Percentiles rank a stretch among this genome's conserved stretches.
Evolutionary conservation across 2,113 vertebrate genomes (phyloP).

Genomic region (Stegostoma tigrinum): DNA sequence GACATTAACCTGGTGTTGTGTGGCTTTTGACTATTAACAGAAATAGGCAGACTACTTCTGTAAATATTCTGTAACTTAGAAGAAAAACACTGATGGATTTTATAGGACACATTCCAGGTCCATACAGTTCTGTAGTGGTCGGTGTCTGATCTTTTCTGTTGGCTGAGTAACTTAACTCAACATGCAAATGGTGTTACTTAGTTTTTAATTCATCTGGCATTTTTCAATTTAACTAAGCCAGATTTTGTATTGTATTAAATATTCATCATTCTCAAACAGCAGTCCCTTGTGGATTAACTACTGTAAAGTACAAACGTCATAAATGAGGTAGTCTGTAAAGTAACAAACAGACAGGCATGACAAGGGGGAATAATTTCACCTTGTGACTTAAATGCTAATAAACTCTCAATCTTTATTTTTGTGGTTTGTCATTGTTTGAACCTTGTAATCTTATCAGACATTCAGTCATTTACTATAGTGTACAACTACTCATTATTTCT

Average conservation of each 20-base stretch:
- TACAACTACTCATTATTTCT: neutral
- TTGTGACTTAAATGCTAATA: neutral
- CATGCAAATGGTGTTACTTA: neutral
- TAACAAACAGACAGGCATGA: neutral
- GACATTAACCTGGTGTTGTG: too few relatives aligned
- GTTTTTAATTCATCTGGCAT: neutral
- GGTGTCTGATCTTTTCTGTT: neutral
- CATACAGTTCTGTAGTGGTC: neutral
- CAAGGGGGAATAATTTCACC: neutral
- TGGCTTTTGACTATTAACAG: too few relatives aligned
- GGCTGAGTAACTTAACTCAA: neutral
- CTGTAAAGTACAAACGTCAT: neutral
- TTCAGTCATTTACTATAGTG: neutral
- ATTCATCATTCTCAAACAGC: neutral
- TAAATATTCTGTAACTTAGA: neutral
- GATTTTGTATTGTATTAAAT: neutral
- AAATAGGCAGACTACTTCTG: neutral
- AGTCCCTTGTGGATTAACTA: neutral
- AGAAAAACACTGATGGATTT: neutral
- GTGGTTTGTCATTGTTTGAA: neutral
- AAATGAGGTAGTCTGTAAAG: neutral
- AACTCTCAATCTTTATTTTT: neutral
- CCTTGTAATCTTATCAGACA: neutral
- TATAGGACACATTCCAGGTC: neutral
- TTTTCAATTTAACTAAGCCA: neutral